Conservation (phyloP, 92 coral and sea anemone genomes). For the Palythoa grandiflora region DNA sequence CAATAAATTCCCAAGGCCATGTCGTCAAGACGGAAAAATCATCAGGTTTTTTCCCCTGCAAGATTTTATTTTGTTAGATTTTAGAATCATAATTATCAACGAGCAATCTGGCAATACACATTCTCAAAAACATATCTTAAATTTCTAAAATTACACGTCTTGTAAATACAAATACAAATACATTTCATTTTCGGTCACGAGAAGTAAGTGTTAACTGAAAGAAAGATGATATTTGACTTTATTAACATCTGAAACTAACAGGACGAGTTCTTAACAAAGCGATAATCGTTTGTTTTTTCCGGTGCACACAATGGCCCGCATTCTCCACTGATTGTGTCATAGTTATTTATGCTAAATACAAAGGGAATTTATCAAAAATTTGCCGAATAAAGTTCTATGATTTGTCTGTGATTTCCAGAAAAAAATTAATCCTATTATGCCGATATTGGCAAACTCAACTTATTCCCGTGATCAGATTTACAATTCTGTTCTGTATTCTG, state of each 20-base stretch:
- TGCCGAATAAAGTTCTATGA: background rate
- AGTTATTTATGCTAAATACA: background rate
- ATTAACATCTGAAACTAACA: background rate
- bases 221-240: background rate
- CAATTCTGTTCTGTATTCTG: background rate
- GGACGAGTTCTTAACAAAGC: background rate
- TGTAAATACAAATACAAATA: background rate
- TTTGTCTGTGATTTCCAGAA: background rate
- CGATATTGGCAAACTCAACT: background rate
- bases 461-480: background rate
- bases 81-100: background rate
- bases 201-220: background rate
- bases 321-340: conserved; percentile 7
- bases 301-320: conserved; percentile 32
- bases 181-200: background rate
- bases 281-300: conserved; percentile 17
- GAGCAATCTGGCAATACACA: background rate
- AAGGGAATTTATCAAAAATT: background rate
- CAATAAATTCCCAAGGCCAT: background rate
- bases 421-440: background rate
- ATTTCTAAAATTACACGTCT: background rate
- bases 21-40: background rate
- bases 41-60: background rate
- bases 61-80: background rate
- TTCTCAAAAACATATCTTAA: background rate